Base-by-base conservation (phyloP, 1,140 invertebrate genomes). In the Heterodera schachtii region DNA sequence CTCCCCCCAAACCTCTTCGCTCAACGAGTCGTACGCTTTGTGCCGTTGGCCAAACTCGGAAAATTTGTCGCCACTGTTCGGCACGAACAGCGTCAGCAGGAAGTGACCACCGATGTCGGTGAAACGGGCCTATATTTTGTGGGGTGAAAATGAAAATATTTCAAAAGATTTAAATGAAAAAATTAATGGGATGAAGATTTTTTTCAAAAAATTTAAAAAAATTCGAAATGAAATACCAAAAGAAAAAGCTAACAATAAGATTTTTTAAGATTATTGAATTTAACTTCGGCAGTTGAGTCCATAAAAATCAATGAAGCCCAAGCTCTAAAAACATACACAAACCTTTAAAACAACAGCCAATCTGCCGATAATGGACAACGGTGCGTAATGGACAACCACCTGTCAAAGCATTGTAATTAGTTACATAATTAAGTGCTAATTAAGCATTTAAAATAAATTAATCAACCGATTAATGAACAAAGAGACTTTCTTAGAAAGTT, bases 331-430 rank as follows among this genome's bases (percentile, higher is more conserved):
- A 1, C 31, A 31, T 0, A 31, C 31, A 31, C 31, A 0, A 31
- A 86, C 84, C 46, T 87, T 67, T 46, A 85, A 79, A 57, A 85
- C 31, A 67, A 86, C 85, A 47, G 74, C 84, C 19, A 85, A 46
- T n/a, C 82, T 49, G 74, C 84, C 84, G n/a, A 52, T 57, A 3
- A 85, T 66, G 6, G 64, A 73, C 11, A 85, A 57, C n/a, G 84
- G 84, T 3, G 84, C 84, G 70, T 87, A 81, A 49, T 78, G 31
- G 46, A 85, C 78, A 44, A 85, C n/a, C 6, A 84, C 57, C 47
- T 86, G 47, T 85, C n/a, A 19, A 16, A 71, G 21, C 21, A 11
- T 16, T 41, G 69, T 7, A 60, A 60, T 31, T 1, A 31, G 31
- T 31, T 31, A 31, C 31, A 31, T 31, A 31, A 31, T 31, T 31